phyloP scores from a whole-genome alignment of 2,888 invertebrate species.

The Odontocolon sp. region DNA sequence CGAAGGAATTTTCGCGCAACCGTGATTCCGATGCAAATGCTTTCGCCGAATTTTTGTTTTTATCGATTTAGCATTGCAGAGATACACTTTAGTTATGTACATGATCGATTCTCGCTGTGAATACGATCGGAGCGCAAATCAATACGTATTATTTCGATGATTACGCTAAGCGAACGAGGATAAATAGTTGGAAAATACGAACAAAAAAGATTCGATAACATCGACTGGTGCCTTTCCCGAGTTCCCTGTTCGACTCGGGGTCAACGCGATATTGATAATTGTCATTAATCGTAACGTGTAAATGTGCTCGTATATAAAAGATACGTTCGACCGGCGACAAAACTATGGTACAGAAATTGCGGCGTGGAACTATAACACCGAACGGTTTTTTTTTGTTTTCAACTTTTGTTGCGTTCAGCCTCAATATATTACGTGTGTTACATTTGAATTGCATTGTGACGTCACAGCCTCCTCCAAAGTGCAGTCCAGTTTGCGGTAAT shows the following conservation, averaged over 20 bases:
- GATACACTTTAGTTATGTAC: constrained; percentile 27
- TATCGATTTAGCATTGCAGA: neutral
- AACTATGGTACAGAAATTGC: constrained; percentile 64
- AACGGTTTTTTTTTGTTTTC: neutral
- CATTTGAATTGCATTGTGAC: constrained; percentile 83
- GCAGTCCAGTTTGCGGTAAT: constrained; percentile 86
- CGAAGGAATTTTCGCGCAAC: neutral
- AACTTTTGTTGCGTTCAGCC: neutral
- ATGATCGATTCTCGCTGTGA: constrained; percentile 22
- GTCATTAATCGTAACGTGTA: constrained; percentile 7
- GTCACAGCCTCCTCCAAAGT: constrained; percentile 87
- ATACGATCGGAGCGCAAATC: neutral
- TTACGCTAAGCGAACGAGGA: constrained; percentile 12
- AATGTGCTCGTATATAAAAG: constrained; percentile 57
- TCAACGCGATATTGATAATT: neutral
- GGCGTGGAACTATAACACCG: constrained; percentile 26
- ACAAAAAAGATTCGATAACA: constrained; percentile 25
- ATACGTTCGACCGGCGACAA: constrained; percentile 61
- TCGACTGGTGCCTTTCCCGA: constrained; percentile 28
- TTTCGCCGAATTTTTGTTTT: neutral
- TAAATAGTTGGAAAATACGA: neutral
- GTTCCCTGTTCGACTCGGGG: neutral
- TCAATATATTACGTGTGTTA: constrained; percentile 84
- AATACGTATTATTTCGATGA: neutral
- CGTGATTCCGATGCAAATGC: neutral